Evolutionary conservation across 2,888 invertebrate species (phyloP).

Genomic region (Tachina fera): DNA sequence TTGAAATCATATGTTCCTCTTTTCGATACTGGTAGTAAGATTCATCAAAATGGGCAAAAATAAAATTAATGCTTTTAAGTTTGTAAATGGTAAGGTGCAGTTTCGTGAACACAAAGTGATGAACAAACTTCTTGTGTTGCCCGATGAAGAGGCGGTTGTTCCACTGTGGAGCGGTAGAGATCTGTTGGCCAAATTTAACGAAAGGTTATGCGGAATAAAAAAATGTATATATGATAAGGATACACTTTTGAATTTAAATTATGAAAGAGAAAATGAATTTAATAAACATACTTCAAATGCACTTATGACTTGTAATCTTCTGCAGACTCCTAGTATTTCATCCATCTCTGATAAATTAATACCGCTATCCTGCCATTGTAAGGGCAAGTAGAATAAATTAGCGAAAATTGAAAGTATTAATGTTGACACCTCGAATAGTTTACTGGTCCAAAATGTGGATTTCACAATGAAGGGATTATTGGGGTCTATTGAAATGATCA

Average conservation of each 20-base stretch:
- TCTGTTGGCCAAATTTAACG: neutral
- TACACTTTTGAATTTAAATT: neutral
- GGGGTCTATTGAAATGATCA: too few relatives aligned
- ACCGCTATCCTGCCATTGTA: too few relatives aligned
- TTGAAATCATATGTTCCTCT: neutral
- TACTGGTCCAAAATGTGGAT: neutral
- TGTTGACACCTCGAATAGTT: constrained; percentile 1
- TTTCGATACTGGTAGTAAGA: neutral
- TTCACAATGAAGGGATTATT: neutral
- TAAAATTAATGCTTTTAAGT: neutral
- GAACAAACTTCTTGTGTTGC: neutral
- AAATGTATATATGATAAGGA: neutral
- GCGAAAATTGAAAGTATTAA: neutral
- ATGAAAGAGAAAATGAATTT: neutral
- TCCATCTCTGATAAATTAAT: too few relatives aligned
- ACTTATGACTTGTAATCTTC: neutral
- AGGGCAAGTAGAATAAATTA: too few relatives aligned
- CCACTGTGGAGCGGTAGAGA: neutral
- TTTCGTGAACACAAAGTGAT: neutral
- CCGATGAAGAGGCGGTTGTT: neutral
- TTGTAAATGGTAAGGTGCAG: neutral
- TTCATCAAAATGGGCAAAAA: neutral
- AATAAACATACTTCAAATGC: neutral
- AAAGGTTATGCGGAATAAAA: neutral
- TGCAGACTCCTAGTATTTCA: neutral